phyloP scores from a whole-genome alignment of 2,888 invertebrate species.

The Tribolium freemani region DNA sequence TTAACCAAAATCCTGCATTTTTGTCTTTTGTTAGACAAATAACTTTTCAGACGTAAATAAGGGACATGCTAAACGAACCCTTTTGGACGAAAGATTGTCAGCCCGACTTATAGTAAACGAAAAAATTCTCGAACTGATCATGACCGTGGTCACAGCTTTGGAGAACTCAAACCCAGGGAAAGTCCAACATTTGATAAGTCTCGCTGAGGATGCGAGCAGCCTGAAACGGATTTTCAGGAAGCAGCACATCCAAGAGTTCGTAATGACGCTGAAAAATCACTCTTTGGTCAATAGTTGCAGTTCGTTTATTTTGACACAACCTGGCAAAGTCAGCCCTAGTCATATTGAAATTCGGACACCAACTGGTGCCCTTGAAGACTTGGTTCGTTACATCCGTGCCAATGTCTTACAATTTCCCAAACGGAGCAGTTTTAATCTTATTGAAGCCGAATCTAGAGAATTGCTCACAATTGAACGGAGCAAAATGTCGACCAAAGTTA shows the following conservation, averaged over 20 bases:
- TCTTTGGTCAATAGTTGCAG: conserved; percentile 63
- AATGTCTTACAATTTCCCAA: conserved; percentile 58
- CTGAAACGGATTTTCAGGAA: conserved; percentile 60
- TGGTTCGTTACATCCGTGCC: conserved; percentile 59
- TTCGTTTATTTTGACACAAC: conserved; percentile 62
- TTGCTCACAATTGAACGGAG: not conserved
- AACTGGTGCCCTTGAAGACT: conserved; percentile 56
- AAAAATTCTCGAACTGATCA: conserved; percentile 64
- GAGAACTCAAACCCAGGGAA: conserved; percentile 64
- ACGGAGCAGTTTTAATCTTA: conserved; percentile 8
- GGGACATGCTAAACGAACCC: not conserved
- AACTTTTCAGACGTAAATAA: conserved; percentile 40
- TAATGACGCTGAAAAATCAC: conserved; percentile 58
- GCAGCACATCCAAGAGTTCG: conserved; percentile 61
- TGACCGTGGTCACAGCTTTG: conserved; percentile 64
- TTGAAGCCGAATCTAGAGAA: conserved; percentile 35
- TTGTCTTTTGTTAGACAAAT: not conserved
- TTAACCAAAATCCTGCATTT: too few species aligned
- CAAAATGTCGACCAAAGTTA: not conserved
- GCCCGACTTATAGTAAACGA: conserved; percentile 65
- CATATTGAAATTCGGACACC: conserved; percentile 55
- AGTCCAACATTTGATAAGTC: conserved; percentile 58
- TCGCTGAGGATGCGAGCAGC: conserved; percentile 56
- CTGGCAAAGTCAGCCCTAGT: conserved; percentile 55
- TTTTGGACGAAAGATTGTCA: conserved; percentile 56